Evolutionary conservation across 1,140 invertebrate genomes (phyloP).

Genomic region (Aphidius ervi): DNA sequence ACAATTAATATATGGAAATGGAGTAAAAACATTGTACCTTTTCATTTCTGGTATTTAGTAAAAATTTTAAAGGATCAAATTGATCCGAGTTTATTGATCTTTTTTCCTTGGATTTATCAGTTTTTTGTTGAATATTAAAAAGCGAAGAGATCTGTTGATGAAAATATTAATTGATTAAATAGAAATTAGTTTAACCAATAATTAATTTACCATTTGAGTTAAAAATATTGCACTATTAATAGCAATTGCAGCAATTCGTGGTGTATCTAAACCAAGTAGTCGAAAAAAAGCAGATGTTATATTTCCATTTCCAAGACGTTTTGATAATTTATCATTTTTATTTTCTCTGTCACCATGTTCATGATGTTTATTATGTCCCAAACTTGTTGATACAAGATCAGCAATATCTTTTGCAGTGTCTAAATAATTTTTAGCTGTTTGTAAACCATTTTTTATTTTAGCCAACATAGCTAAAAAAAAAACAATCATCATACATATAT

Average conservation of each 20-base stretch:
- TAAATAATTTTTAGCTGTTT: slow-evolving; percentile 58
- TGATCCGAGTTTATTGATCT: slow-evolving; percentile 4
- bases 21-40: slow-evolving; percentile 27
- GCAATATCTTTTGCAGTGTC: slow-evolving; percentile 46
- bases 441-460: slow-evolving; percentile 59
- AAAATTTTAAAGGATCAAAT: slow-evolving; percentile 31
- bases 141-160: slow-evolving; percentile 2
- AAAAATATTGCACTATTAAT: slow-evolving; percentile 77
- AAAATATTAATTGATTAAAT: slow-evolving; percentile 9
- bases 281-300: slow-evolving; percentile 64
- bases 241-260: slow-evolving; percentile 71
- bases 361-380: slow-evolving; percentile 23
- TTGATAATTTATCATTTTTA: slow-evolving; percentile 19
- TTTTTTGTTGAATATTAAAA: slow-evolving; percentile 27
- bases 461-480: slow-evolving; percentile 52
- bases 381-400: slow-evolving; percentile 43
- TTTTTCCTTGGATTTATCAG: slow-evolving; percentile 21
- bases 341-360: slow-evolving; percentile 25
- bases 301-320: slow-evolving; percentile 35
- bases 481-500: not conserved
- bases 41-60: slow-evolving; percentile 36
- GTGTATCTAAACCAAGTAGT: slow-evolving; percentile 68
- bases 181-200: not conserved
- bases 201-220: slow-evolving; percentile 69
- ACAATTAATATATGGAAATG: not conserved